These are phyloP conservation scores for Marronus borbonicus DNA, from an alignment of 2,888 invertebrate genomes.

Conservation along the genomic window DNA sequence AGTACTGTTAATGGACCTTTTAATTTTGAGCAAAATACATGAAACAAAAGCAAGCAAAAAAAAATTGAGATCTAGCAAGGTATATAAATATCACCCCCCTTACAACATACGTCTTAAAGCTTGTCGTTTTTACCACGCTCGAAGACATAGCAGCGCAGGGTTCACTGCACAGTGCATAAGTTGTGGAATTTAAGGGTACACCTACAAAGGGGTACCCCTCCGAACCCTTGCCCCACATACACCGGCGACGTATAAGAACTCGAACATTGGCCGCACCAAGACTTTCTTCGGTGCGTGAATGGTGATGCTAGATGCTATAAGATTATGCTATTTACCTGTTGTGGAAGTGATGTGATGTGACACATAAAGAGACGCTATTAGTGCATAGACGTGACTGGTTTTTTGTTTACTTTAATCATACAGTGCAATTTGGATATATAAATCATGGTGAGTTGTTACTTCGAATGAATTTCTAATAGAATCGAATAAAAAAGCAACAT, in stretches of 20 bases:
- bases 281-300: constrained; percentile 57
- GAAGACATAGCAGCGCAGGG: constrained; percentile 26
- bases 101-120: background rate
- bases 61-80: no score
- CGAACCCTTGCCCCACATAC: constrained; percentile 56
- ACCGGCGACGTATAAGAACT: constrained; percentile 59
- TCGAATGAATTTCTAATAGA: no score
- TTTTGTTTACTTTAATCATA: constrained; percentile 16
- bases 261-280: constrained; percentile 57
- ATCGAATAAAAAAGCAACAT: no score
- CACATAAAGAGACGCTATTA: constrained; percentile 34
- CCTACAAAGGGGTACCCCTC: constrained; percentile 49
- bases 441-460: constrained; percentile 31
- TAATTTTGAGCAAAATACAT: no score
- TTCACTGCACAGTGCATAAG: background rate
- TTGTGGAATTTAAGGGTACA: constrained; percentile 38
- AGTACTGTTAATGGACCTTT: no score
- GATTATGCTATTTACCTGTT: constrained; percentile 49
- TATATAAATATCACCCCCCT: background rate
- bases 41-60: no score
- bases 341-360: constrained; percentile 56
- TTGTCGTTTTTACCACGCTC: constrained; percentile 13
- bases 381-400: constrained; percentile 34
- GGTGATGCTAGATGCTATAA: constrained; percentile 48
- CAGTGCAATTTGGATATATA: constrained; percentile 41